A percentile compares a stretch with the other conserved stretches of the same genome.
Conservation (phyloP, 1,140 invertebrate species). For the Neuroterus valhalla region DNA sequence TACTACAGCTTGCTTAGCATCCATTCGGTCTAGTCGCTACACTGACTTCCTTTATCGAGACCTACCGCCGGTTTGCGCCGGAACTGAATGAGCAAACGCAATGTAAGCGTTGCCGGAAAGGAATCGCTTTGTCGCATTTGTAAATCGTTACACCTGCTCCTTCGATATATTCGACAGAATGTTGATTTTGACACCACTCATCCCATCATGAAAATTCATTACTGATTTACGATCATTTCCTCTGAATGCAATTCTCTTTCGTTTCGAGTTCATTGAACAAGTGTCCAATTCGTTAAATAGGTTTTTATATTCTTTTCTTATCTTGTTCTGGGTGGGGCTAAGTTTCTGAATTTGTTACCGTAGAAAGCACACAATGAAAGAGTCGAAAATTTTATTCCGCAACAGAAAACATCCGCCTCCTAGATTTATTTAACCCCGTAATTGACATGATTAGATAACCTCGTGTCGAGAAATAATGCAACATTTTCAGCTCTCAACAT, state of each 20-base stretch:
- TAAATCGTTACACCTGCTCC: neutral
- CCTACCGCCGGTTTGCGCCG: conserved; percentile 52
- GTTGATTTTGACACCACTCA: too few relatives aligned
- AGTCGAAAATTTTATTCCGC: neutral
- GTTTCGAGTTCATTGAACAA: too few relatives aligned
- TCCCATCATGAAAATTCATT: conserved; percentile 2
- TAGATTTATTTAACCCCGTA: conserved; percentile 6
- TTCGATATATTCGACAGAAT: neutral
- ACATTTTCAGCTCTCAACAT: neutral
- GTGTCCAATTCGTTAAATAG: too few relatives aligned
- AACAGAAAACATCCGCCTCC: conserved; percentile 17
- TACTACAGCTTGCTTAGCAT: conserved; percentile 74
- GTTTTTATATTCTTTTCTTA: too few relatives aligned
- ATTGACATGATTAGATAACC: conserved; percentile 28
- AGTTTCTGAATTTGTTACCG: too few relatives aligned
- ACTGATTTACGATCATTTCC: neutral
- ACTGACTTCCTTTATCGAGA: conserved; percentile 50
- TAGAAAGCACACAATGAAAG: too few relatives aligned
- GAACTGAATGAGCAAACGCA: conserved; percentile 46
- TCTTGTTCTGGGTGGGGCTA: too few relatives aligned
- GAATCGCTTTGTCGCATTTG: conserved; percentile 1
- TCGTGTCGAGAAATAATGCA: conserved; percentile 17
- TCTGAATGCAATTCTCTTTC: neutral
- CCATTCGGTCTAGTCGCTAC: conserved; percentile 63
- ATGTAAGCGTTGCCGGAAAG: conserved; percentile 45